Evolutionary conservation across 2,797 vertebrate genomes (phyloP), one percentile per base, ranked within the genome.

Genomic region (Pelochelys cantorii): DNA sequence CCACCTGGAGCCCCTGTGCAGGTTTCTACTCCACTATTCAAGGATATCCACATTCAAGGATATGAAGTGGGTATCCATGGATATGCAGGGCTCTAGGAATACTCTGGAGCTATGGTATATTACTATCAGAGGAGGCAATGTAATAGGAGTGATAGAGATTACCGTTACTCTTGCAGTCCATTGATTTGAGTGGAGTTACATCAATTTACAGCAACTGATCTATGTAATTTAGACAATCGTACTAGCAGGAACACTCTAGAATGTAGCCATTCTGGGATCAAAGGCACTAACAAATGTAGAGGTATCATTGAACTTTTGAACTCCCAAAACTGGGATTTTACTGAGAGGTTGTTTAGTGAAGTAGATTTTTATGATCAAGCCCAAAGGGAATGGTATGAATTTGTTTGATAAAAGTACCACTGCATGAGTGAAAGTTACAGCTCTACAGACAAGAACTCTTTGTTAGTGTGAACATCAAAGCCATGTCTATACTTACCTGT

Each of bases 261-360:
- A 34, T 60, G 23, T 2, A 85, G 14, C 22, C 23, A 83, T 2
- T 3, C 27, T 65, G n/a, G 25, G 18, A 3, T 7, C 22, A 4
- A 54, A 10, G 4, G 37, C 68, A 74, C 34, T 13, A 22, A 42
- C 37, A 42, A 25, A 0, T 10, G 18, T 27, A 2, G 11, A 5
- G 15, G 3, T 13, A 80, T 29, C 5, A 15, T 29, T 10, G 31
- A n/a, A 65, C 18, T 37, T 71, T 31, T 31, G 1, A 1, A 1
- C 18, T 81, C 37, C 62, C 55, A 48, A 12, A 6, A 20, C 7
- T 5, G 55, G 7, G 59, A 56, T 86, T n/a, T 48, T 48, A 48
- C 42, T 8, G 7, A 48, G 42, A 48, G 42, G 42, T 48, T 48
- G 42, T 48, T 48, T 48, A 48, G 42, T 48, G 42, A 48, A 48